Evolutionary conservation across 1,140 invertebrate species (phyloP).

Genomic region (Brachionus asplanchnoidis): DNA sequence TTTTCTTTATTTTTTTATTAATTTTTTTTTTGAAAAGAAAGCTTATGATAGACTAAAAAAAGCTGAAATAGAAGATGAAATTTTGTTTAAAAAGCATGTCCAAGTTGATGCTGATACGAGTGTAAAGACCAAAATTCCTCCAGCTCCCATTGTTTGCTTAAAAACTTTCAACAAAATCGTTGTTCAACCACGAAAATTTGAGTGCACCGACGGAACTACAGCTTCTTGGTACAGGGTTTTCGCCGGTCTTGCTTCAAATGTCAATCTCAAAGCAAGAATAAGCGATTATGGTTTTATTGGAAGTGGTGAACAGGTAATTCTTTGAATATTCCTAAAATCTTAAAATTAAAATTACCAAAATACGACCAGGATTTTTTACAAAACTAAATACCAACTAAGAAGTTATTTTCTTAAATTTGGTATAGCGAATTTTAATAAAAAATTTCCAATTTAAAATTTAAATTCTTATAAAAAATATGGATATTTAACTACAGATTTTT

Average conservation of each 20-base stretch:
- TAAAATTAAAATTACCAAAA: too few relatives aligned
- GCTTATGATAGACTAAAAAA: background rate
- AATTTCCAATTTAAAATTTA: too few relatives aligned
- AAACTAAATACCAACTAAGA: too few relatives aligned
- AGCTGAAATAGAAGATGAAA: background rate
- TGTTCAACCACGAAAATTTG: conserved; percentile 16
- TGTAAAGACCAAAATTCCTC: background rate
- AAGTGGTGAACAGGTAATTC: conserved; percentile 51
- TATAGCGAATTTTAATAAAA: too few relatives aligned
- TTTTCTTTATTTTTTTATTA: background rate
- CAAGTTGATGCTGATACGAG: background rate
- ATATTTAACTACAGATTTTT: too few relatives aligned
- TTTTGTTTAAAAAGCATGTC: background rate
- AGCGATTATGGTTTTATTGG: conserved; percentile 53
- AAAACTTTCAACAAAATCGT: conserved; percentile 23
- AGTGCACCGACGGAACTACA: background rate
- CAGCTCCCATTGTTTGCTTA: background rate
- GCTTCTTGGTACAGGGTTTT: conserved; percentile 50
- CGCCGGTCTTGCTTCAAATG: conserved; percentile 48
- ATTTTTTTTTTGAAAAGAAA: background rate
- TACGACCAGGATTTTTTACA: too few relatives aligned
- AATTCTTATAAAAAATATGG: too few relatives aligned
- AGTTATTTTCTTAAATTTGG: too few relatives aligned
- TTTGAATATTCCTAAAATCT: too few relatives aligned
- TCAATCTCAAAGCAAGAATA: conserved; percentile 54